Base-by-base conservation (phyloP, 1,140 invertebrate species). In the Oryzaephilus surinamensis region DNA sequence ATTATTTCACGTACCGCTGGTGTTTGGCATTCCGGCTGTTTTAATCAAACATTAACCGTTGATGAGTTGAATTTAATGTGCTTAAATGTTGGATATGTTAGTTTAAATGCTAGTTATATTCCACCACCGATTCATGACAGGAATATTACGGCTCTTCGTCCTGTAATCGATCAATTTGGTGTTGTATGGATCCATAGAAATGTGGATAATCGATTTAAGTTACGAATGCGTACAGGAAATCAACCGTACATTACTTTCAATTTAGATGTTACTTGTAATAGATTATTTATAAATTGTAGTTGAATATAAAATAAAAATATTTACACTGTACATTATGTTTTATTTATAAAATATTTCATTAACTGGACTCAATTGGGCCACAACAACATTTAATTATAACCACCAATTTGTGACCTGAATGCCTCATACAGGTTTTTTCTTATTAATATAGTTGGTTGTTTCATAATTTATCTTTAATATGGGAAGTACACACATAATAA, bases 1-100 rank as follows among this genome's bases (percentile, higher is more conserved):
- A 60, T 79, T 0, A 57, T 73, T 16, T 56, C 60, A 6, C 60
- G 67, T 26, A 64, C 63, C 2, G 69, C 64, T 21, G 77, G 77
- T 3, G 56, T 74, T 15, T 76, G 74, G 71, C 69, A 76, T 33
- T 57, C 69, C 0, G 67, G 71, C 41, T 79, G 77, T 51, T 72
- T 70, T 20, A 51, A 63, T 3, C 46, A 53, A 37, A 52, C 47
- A 4, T 58, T 64, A 7, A 50, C 58, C 15, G 35, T 41, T 0
- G 31, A 31, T 1, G 57, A 69, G 38, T 48, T 71, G 19, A 54
- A 62, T 7, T 39, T 61, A 16, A 62, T 71, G 14, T 71, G 69
- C 45, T 26, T 50, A 18, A 52, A 63, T 26, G 45, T 71, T 6
- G 64, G 63, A 20, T 68, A 54, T 32, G 30, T 20, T 4, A 48